Percentiles rank a stretch among this genome's conserved stretches.
Conservation (phyloP, 2,113 vertebrate genomes). For the Herpetotheres cachinnans region DNA sequence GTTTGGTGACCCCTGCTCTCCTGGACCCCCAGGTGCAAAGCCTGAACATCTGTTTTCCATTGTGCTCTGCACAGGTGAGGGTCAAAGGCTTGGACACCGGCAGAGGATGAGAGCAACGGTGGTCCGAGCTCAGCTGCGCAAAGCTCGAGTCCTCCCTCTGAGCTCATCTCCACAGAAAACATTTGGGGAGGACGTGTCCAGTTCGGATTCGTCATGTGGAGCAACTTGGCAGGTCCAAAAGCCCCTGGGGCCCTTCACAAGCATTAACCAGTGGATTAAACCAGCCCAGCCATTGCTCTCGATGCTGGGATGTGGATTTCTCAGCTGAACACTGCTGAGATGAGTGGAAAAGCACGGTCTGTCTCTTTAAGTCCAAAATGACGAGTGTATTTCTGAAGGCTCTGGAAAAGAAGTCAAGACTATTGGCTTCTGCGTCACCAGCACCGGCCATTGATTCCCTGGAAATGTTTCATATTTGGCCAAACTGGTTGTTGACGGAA, state of each 20-base stretch:
- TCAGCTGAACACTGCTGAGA: rapidly evolving
- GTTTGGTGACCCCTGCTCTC: not conserved
- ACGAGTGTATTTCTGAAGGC: constrained; percentile 45
- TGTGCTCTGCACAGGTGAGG: not conserved
- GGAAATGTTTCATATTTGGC: constrained; percentile 70
- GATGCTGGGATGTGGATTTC: not conserved
- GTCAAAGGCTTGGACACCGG: not conserved
- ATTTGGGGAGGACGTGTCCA: not conserved
- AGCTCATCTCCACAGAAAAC: constrained; percentile 44
- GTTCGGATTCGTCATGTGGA: constrained; percentile 6
- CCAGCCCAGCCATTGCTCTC: not conserved
- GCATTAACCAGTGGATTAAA: constrained; percentile 47
- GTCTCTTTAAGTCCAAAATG: constrained; percentile 55
- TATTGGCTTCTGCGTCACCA: constrained; percentile 65
- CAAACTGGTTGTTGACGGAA: constrained; percentile 68
- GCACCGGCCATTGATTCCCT: constrained; percentile 61
- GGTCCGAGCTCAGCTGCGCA: not conserved
- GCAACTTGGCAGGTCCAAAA: constrained; percentile 10
- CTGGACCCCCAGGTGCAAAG: not conserved
- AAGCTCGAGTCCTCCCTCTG: not conserved
- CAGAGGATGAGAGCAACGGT: not conserved
- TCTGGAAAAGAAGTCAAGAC: constrained; percentile 68
- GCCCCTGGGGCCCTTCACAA: not conserved
- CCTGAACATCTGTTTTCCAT: not conserved
- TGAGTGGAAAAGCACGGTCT: not conserved